Conservation (phyloP, 2,113 vertebrate genomes). For the Corythornis cristatus region DNA sequence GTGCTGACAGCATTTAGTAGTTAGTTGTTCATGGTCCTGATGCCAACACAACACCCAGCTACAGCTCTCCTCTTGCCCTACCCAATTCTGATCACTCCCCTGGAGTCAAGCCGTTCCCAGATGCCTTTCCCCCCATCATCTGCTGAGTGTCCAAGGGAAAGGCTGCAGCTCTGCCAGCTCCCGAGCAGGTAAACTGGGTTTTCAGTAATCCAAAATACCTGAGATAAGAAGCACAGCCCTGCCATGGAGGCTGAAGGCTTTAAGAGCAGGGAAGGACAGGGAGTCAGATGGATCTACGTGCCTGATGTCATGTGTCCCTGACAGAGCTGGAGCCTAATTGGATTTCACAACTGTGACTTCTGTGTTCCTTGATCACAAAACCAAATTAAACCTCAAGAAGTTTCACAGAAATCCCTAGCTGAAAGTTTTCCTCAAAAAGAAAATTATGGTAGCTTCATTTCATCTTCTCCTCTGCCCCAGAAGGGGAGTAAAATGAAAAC, state of each 20-base stretch:
- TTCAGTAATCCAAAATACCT: slow-evolving; percentile 2
- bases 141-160: not conserved
- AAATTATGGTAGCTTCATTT: not conserved
- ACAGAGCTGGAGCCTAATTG: slow-evolving; percentile 9
- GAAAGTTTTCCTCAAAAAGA: not conserved
- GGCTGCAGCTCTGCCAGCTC: not conserved
- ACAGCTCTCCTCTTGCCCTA: not conserved
- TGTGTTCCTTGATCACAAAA: slow-evolving; percentile 12
- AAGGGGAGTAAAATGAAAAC: not conserved
- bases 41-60: not conserved
- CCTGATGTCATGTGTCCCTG: not conserved
- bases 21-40: fast-evolving
- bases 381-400: not conserved
- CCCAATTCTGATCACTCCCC: fast-evolving
- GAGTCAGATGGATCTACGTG: not conserved
- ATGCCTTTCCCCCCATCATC: not conserved
- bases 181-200: not conserved
- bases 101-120: not conserved
- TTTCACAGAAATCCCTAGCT: not conserved
- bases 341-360: slow-evolving; percentile 44
- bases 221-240: not conserved
- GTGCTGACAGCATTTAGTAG: not conserved
- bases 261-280: not conserved
- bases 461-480: not conserved
- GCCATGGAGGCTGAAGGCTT: not conserved